phyloP scores from a whole-genome alignment of 92 coral and sea anemone species.

The Hydrozoanthus gracilis region DNA sequence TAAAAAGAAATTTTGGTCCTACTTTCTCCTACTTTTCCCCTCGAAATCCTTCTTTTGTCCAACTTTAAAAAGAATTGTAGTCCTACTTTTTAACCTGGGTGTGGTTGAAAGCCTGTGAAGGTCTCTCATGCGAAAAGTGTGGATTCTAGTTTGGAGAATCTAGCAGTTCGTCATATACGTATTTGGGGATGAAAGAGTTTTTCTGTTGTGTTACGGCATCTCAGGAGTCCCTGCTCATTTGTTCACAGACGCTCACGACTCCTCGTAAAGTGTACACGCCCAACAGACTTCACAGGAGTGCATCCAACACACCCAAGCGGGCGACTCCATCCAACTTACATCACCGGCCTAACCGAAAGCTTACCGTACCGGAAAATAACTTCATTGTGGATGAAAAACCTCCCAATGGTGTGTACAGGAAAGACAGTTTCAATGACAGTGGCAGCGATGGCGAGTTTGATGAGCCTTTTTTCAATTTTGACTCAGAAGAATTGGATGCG shows the following conservation, averaged over 20 bases:
- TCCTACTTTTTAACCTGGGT: too few species aligned
- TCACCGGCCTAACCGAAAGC: conserved; percentile 47
- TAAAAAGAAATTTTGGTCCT: too few species aligned
- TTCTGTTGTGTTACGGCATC: too few species aligned
- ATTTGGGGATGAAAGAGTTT: too few species aligned
- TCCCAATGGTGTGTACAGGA: conserved; percentile 83
- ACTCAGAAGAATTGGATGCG: conserved; percentile 83
- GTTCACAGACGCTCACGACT: conserved; percentile 83
- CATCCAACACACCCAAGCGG: conserved; percentile 90
- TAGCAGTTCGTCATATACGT: too few species aligned
- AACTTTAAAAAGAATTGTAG: too few species aligned
- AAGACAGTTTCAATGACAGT: conserved; percentile 91
- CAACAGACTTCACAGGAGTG: conserved; percentile 64
- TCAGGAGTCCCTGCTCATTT: not conserved
- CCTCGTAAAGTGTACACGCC: conserved; percentile 70
- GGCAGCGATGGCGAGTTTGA: conserved; percentile 90
- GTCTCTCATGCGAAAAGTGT: too few species aligned
- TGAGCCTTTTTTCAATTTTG: conserved; percentile 92
- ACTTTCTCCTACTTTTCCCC: too few species aligned
- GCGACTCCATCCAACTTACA: conserved; percentile 45
- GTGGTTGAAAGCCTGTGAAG: too few species aligned
- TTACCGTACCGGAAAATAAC: conserved; percentile 72
- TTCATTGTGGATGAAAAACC: conserved; percentile 83
- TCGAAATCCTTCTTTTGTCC: too few species aligned
- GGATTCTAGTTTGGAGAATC: too few species aligned